A percentile compares a stretch with the other conserved stretches of the same genome.
phyloP scores from a whole-genome alignment of 2,113 vertebrate genomes.

The Alligator sinensis region DNA sequence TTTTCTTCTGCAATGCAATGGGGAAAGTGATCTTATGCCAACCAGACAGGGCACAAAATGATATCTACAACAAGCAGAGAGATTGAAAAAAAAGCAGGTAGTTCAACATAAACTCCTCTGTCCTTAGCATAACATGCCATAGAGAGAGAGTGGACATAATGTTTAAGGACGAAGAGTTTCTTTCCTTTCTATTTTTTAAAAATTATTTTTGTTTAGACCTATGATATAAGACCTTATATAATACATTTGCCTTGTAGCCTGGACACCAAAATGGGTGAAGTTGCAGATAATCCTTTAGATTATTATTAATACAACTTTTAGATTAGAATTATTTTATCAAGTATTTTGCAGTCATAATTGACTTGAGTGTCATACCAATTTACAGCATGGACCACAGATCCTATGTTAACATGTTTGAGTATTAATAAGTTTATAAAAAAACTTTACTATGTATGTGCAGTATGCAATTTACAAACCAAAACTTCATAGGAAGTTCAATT shows the following conservation, averaged over 20 bases:
- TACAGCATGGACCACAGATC: not conserved
- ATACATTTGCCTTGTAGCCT: not conserved
- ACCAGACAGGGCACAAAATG: constrained; percentile 7
- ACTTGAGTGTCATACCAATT: not conserved
- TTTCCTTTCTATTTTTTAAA: not conserved
- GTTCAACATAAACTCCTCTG: not conserved
- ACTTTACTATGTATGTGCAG: constrained; percentile 16
- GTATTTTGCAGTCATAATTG: not conserved
- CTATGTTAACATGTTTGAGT: not conserved
- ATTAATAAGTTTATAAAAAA: not conserved
- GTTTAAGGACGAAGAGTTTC: not conserved
- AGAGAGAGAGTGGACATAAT: not conserved
- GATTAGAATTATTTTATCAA: not conserved
- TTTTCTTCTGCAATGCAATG: not conserved
- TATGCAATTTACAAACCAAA: constrained; percentile 31
- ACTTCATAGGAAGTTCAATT: not conserved
- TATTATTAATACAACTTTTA: too few relatives aligned
- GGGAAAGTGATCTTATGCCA: constrained; percentile 1
- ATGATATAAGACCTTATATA: not conserved
- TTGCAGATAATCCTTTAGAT: not conserved
- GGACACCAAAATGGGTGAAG: not conserved
- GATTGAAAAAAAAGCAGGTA: not conserved
- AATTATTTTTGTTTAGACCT: not conserved
- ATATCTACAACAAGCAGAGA: not conserved
- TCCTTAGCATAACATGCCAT: not conserved